Percentiles rank a stretch among this genome's conserved stretches.
These are phyloP conservation scores for Apodemia duryi DNA, from an alignment of 2,888 invertebrate genomes.

Conservation along the genomic window DNA sequence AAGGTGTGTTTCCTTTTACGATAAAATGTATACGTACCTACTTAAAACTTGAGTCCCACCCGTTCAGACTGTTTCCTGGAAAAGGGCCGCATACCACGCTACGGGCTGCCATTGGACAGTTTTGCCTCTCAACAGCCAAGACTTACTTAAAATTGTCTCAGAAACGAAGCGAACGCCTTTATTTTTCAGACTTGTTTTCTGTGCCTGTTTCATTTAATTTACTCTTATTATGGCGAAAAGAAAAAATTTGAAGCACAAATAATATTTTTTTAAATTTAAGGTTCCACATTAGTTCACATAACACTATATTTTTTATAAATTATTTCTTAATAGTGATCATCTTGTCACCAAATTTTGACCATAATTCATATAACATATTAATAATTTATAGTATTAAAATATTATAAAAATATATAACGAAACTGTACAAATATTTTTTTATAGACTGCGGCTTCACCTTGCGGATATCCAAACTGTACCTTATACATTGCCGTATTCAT, in stretches of 20 bases:
- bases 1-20: neutral
- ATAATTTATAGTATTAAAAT: too few relatives aligned
- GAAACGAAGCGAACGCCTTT: slow-evolving; percentile 29
- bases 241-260: neutral
- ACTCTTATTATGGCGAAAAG: neutral
- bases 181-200: slow-evolving; percentile 30
- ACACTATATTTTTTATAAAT: too few relatives aligned
- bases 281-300: too few relatives aligned
- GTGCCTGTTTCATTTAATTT: slow-evolving; percentile 18
- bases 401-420: too few relatives aligned
- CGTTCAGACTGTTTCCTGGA: slow-evolving; percentile 58
- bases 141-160: slow-evolving; percentile 33
- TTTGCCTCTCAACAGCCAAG: slow-evolving; percentile 45
- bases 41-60: slow-evolving; percentile 39
- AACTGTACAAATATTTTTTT: too few relatives aligned
- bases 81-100: slow-evolving; percentile 73
- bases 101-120: slow-evolving; percentile 56
- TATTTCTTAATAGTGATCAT: too few relatives aligned
- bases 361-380: too few relatives aligned
- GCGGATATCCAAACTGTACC: too few relatives aligned
- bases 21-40: slow-evolving; percentile 23
- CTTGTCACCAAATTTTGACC: too few relatives aligned
- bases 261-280: neutral
- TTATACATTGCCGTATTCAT: too few relatives aligned
- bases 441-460: too few relatives aligned